These are phyloP conservation scores for Zoanthus gigantus DNA, from an alignment of 92 coral and sea anemone species.

Conservation along the genomic window DNA sequence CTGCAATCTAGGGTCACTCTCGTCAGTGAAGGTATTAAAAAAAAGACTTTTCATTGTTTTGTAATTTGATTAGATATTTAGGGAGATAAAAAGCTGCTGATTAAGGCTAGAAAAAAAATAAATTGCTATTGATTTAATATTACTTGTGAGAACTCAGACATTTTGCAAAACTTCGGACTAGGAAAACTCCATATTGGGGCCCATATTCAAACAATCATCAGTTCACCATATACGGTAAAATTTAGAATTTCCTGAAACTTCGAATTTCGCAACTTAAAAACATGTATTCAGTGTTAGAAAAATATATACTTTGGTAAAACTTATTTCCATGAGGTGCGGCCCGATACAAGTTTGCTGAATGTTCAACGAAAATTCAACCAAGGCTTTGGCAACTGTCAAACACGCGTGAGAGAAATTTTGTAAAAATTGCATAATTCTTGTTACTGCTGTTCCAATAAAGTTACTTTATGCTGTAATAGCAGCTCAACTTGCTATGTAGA, in stretches of 20 bases:
- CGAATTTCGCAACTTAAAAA: conserved; percentile 20
- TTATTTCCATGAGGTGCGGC: no score
- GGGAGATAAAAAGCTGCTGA: conserved; percentile 8
- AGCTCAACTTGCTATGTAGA: no score
- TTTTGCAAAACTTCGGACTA: conserved; percentile 24
- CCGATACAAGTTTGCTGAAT: conserved; percentile 23
- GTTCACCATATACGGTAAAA: conserved; percentile 32
- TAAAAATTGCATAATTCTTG: neutral
- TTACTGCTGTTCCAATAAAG: no score
- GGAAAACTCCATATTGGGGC: conserved; percentile 29
- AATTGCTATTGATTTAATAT: neutral
- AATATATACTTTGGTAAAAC: neutral
- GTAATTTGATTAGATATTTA: neutral
- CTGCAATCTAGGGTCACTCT: conserved; percentile 27
- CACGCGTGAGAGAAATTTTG: neutral
- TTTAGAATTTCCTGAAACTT: conserved; percentile 31
- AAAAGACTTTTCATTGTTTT: neutral
- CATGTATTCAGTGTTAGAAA: conserved; percentile 13
- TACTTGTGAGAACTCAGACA: conserved; percentile 26
- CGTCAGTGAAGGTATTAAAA: neutral
- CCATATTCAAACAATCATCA: conserved; percentile 18
- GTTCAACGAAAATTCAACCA: conserved; percentile 22
- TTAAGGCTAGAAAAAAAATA: conserved; percentile 5
- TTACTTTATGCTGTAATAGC: no score
- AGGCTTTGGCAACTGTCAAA: conserved; percentile 10